Base-by-base conservation (phyloP, 2,113 vertebrate species). In the Brachionichthys hirsutus region DNA sequence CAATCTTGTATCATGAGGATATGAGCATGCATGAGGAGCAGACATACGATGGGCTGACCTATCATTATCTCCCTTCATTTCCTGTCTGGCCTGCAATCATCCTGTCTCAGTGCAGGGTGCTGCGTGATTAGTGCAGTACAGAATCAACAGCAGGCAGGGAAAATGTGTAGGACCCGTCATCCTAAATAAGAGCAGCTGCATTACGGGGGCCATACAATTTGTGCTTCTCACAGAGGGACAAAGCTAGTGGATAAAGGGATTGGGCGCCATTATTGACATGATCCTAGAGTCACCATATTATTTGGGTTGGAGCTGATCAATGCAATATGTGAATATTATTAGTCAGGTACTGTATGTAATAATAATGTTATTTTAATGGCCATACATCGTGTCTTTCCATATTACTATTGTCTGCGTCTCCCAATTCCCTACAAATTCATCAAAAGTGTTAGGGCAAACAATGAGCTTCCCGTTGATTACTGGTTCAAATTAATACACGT, bases 31-130 rank as follows among this genome's bases (percentile, higher is more conserved):
- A 73, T 67, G 43, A 50, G 78, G 66, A 14, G 45, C 73, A 73
- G 81, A 67, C 83, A 80, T 65, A 79, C 67, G 77, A 75, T 64
- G 47, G 42, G 73, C 76, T 67, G 77, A 75, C 84, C 85, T 81
- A 18, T 83, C 75, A 88, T 89, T 88, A 89, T 86, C 80, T 80
- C 75, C 83, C 79, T 90, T 84, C 86, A 86, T 84, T 88, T 88
- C 82, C 84, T 81, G 84, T 87, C 78, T 84, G 77, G 67, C 70
- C 71, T 80, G 85, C 87, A 88, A 88, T 90, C 89, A 86, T 78
- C 77, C 70, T 61, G 84, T 82, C 82, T 87, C 75, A 36, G 67
- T 59, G 49, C 72, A 11, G 67, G 50, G 75, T 70, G 70, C 73
- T 71, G 81, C 75, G 53, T 86, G 82, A 86, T 89, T 87, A 77